phyloP scores from a whole-genome alignment of 2,797 vertebrate species.

The Gymnodraco acuticeps region DNA sequence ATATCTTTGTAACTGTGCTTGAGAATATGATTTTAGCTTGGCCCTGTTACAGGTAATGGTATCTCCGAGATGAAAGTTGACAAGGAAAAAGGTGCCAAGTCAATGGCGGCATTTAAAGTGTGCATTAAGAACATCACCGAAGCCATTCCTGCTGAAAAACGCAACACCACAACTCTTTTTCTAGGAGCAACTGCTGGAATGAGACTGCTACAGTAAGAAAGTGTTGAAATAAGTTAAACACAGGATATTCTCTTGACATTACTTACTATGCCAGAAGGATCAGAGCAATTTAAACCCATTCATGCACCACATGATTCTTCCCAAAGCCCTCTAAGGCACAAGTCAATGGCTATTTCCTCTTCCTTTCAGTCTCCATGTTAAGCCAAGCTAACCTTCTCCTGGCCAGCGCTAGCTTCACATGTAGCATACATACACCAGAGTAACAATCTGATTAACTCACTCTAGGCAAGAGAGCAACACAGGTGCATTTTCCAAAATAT shows the following conservation, averaged over 20 bases:
- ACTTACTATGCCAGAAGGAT: background rate
- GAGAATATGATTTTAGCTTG: slow-evolving; percentile 11
- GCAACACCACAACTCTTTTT: slow-evolving; percentile 86
- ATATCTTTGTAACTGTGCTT: background rate
- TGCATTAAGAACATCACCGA: slow-evolving; percentile 85
- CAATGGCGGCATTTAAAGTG: slow-evolving; percentile 77
- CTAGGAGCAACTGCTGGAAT: slow-evolving; percentile 97
- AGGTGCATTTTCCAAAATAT: background rate
- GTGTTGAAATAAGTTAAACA: background rate
- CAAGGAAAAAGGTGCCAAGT: slow-evolving; percentile 70
- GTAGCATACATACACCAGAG: background rate
- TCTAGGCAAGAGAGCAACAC: background rate
- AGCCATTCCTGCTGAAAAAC: slow-evolving; percentile 85
- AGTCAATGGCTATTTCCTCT: background rate
- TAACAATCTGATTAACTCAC: background rate
- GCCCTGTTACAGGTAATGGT: slow-evolving; percentile 82
- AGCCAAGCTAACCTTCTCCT: background rate
- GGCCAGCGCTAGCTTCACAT: background rate
- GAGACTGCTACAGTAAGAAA: slow-evolving; percentile 91
- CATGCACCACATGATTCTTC: background rate
- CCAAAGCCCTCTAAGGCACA: background rate
- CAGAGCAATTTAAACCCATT: background rate
- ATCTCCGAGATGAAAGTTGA: slow-evolving; percentile 90
- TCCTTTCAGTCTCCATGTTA: background rate
- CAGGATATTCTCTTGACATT: background rate